Conservation (phyloP, 2,113 vertebrate genomes). For the Stigmatopora argus region DNA sequence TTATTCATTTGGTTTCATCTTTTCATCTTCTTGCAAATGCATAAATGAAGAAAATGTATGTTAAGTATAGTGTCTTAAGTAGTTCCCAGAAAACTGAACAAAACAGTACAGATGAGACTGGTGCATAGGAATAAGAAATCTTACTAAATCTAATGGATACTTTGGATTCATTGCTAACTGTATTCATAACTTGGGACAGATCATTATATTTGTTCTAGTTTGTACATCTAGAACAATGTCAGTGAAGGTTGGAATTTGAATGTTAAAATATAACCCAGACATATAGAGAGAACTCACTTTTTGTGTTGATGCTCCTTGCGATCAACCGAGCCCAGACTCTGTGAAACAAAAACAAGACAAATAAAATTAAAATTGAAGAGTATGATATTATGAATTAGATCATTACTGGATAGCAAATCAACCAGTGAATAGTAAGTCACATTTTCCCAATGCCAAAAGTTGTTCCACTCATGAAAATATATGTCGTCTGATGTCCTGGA, state of each 20-base stretch:
- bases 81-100: neutral
- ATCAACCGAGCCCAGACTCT: slow-evolving; percentile 82
- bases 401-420: neutral
- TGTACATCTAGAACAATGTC: neutral
- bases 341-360: slow-evolving; percentile 49
- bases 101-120: neutral
- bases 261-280: neutral
- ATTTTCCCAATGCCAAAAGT: neutral
- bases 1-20: neutral
- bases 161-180: too few relatives aligned
- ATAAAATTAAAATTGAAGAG: neutral
- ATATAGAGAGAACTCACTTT: slow-evolving; percentile 68
- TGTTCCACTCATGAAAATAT: neutral
- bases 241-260: neutral
- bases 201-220: neutral
- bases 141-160: too few relatives aligned
- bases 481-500: neutral
- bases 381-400: neutral
- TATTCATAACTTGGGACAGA: too few relatives aligned
- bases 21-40: slow-evolving; percentile 3
- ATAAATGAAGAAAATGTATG: neutral
- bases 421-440: neutral
- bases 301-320: slow-evolving; percentile 76
- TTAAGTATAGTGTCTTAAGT: neutral
- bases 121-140: too few relatives aligned